Base-by-base conservation (phyloP, 2,888 invertebrate genomes). In the Drosophila parthenogenetica region DNA sequence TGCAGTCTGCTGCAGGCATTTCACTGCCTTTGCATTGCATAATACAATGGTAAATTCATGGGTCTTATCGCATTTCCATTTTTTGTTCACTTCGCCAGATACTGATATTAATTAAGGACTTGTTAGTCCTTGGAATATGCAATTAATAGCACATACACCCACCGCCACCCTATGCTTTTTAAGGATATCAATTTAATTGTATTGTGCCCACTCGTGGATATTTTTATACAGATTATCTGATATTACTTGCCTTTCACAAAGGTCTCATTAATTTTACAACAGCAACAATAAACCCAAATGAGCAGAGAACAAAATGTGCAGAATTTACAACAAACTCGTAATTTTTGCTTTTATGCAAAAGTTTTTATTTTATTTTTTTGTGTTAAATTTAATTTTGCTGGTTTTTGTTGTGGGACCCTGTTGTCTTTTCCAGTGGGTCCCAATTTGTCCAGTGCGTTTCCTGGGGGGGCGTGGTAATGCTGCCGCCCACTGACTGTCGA, bases 401-500 rank as follows among this genome's bases (percentile, higher is more conserved):
- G 40, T 53, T 48, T 16, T 29, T 59, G 39, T 16, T 39, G 7
- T 32, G 19, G 32, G 43, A 29, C 14, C 17, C 32, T 49, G 16
- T 32, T 55, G 39, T 65, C 14, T 58, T 49, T 55, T 32, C 19
- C 57, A 75, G 49, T 61, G 66, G 14, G 19, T 11, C 54, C 69
- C 84, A 85, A 85, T 85, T 85, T 85, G 84, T 85, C 78, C 73
- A 67, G 65, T 69, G 49, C 55, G 71, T 51, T 81, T 81, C 76
- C 78, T 64, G 74, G 42, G 74, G 42, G 68, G 50, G 58, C 60
- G 51, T 64, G 64, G 67, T 45, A 55, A 35, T 55, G 43, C 43
- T 70, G 87, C 71, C 29, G 29, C 29, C 29, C 29, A 8, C 62
- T 69, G 68, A 58, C 66, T 77, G 87, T 73, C 72, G 63, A 81